Evolutionary conservation across 2,888 invertebrate genomes (phyloP).

Genomic region (Panorpa germanica): DNA sequence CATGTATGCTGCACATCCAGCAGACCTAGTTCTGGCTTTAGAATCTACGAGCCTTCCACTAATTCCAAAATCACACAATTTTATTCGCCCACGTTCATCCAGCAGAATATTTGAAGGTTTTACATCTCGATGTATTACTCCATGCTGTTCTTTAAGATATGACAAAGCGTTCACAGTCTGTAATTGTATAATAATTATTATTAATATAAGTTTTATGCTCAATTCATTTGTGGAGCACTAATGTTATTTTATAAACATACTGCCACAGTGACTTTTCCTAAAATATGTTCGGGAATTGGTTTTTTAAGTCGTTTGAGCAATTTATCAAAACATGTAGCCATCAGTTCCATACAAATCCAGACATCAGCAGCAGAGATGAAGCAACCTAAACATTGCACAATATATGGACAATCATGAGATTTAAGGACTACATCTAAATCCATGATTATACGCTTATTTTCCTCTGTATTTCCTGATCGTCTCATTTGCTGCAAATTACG

Average conservation of each 20-base stretch:
- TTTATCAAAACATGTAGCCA: slow-evolving; percentile 98
- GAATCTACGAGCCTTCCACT: slow-evolving; percentile 96
- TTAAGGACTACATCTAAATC: slow-evolving; percentile 96
- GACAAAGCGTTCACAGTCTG: slow-evolving; percentile 91
- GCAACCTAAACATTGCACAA: slow-evolving; percentile 93
- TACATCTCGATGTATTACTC: slow-evolving; percentile 94
- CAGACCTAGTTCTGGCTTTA: slow-evolving; percentile 90
- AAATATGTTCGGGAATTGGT: slow-evolving; percentile 88
- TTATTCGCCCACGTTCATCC: slow-evolving; percentile 87
- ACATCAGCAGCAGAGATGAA: slow-evolving; percentile 96
- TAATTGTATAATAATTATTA: slow-evolving; percentile 15
- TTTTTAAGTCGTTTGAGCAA: slow-evolving; percentile 66
- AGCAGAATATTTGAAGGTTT: slow-evolving; percentile 97
- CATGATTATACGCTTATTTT: slow-evolving; percentile 96
- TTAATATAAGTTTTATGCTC: slow-evolving; percentile 6
- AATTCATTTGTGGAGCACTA: slow-evolving; percentile 6
- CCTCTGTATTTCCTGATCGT: slow-evolving; percentile 88
- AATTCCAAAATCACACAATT: slow-evolving; percentile 98
- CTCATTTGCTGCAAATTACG: slow-evolving; percentile 66
- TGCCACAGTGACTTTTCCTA: slow-evolving; percentile 93
- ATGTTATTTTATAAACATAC: slow-evolving; percentile 32
- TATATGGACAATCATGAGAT: slow-evolving; percentile 91
- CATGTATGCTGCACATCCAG: slow-evolving; percentile 98
- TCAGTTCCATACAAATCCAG: slow-evolving; percentile 99
- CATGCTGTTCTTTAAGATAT: slow-evolving; percentile 93